Percentiles rank a stretch among this genome's conserved stretches.
Evolutionary conservation across 2,888 invertebrate genomes (phyloP).

Genomic region (Bhutanitis thaidina): DNA sequence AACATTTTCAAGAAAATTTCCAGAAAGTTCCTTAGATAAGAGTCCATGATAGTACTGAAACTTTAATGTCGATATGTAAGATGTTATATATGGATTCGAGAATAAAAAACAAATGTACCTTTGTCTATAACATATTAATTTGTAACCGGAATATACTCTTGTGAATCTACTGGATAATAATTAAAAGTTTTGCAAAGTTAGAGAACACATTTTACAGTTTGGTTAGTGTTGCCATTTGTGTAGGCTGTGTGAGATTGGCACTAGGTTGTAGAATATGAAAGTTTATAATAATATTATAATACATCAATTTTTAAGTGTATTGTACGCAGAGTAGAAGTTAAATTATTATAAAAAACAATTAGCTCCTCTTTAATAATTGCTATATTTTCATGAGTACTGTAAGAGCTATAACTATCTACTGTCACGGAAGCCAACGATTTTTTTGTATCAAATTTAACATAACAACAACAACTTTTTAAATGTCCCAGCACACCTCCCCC

Average conservation of each 20-base stretch:
- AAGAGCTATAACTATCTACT: no score
- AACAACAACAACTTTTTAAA: no score
- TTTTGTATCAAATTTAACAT: no score
- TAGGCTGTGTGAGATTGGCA: conserved; percentile 9
- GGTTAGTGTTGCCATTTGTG: conserved; percentile 12
- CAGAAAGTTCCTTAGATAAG: conserved; percentile 12
- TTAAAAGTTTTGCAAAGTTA: neutral
- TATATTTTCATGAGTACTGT: no score
- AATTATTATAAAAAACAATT: no score
- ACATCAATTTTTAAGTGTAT: neutral
- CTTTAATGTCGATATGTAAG: neutral
- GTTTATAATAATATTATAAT: neutral
- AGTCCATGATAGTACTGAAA: conserved; percentile 8
- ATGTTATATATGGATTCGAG: neutral
- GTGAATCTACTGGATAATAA: neutral
- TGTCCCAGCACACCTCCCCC: no score
- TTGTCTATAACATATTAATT: neutral
- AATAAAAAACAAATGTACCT: neutral
- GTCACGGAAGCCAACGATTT: no score
- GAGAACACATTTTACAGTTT: neutral
- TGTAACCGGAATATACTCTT: neutral
- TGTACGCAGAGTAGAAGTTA: neutral
- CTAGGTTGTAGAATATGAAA: neutral
- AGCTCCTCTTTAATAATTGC: no score
- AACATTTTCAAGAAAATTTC: neutral